A percentile compares a stretch with the other conserved stretches of the same genome.
phyloP scores from a whole-genome alignment of 2,113 vertebrate genomes.

The Ibidorhyncha struthersii region DNA sequence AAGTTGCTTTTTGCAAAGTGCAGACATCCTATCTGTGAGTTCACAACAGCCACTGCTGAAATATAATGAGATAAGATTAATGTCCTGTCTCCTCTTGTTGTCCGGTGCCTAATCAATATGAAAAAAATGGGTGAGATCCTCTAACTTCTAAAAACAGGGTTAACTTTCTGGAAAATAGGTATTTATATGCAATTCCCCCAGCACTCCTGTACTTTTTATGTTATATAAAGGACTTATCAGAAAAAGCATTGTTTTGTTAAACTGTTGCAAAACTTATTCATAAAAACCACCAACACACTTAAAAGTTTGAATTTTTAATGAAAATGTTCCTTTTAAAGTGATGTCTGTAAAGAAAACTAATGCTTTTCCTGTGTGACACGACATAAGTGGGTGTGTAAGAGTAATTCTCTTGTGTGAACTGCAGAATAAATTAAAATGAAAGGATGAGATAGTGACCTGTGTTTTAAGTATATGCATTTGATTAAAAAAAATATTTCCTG shows the following conservation, averaged over 20 bases:
- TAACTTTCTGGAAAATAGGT: not conserved
- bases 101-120: not conserved
- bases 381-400: not conserved
- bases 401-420: not conserved
- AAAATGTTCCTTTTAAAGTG: not conserved
- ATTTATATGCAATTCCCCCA: not conserved
- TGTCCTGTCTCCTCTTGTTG: not conserved
- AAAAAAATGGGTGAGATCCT: not conserved
- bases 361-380: not conserved
- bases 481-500: not conserved
- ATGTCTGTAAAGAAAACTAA: not conserved
- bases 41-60: not conserved
- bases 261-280: not conserved
- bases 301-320: not conserved
- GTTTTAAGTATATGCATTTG: not conserved
- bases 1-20: not conserved
- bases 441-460: not conserved
- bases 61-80: not conserved
- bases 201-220: accelerated
- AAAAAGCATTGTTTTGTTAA: not conserved
- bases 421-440: not conserved
- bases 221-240: not conserved
- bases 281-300: not conserved
- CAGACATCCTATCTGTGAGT: not conserved
- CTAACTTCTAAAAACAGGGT: not conserved